phyloP scores from a whole-genome alignment of 2,888 invertebrate genomes.

The Tetragonisca angustula region DNA sequence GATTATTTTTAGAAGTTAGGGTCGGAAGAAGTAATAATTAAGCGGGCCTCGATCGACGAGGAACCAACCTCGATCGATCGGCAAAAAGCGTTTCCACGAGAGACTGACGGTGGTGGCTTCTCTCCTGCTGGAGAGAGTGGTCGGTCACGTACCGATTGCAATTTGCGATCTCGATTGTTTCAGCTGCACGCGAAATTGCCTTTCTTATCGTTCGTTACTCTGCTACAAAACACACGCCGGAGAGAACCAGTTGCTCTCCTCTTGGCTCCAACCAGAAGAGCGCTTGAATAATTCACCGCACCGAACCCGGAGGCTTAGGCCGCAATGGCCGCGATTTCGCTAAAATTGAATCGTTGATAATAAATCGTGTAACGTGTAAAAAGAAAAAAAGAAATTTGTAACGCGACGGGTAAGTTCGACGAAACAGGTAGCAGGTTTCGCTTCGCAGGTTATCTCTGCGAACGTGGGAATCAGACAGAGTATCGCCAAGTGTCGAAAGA shows the following conservation, averaged over 20 bases:
- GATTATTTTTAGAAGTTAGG: slow-evolving; percentile 64
- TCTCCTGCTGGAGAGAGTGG: not conserved
- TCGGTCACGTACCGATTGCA: slow-evolving; percentile 19
- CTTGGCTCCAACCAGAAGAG: not conserved
- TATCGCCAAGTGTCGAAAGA: not conserved
- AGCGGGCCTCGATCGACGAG: slow-evolving; percentile 39
- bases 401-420: not conserved
- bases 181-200: slow-evolving; percentile 23
- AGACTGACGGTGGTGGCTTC: slow-evolving; percentile 9
- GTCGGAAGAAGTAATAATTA: slow-evolving; percentile 56
- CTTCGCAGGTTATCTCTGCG: not conserved
- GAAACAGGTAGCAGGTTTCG: not conserved
- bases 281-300: slow-evolving; percentile 20
- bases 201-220: slow-evolving; percentile 25
- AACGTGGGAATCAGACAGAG: not conserved
- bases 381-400: not conserved
- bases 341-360: slow-evolving; percentile 23
- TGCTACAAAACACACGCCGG: not conserved
- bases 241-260: not conserved
- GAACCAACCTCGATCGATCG: not conserved
- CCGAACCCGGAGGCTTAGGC: not conserved
- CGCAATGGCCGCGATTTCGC: slow-evolving; percentile 13
- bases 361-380: not conserved
- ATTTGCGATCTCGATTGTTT: slow-evolving; percentile 32
- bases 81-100: not conserved